Base-by-base conservation (phyloP, 2,113 vertebrate species). In the Arvicanthis niloticus region DNA sequence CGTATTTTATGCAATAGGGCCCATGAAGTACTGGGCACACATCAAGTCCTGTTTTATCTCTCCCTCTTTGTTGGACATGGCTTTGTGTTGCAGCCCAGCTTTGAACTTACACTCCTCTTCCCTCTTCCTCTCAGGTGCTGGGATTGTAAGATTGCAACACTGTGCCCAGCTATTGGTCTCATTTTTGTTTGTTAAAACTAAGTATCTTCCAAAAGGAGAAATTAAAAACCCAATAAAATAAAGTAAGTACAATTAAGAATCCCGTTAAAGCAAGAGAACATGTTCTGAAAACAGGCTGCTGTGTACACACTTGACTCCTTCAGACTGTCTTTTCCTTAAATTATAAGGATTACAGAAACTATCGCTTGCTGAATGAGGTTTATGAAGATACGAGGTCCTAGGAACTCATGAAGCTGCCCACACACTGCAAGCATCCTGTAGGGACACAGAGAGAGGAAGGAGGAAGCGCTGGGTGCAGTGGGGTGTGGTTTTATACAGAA, bases 261-360 rank as follows among this genome's bases (percentile, higher is more conserved):
- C 22, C 8, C 80, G 37, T 80, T 87, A 93, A 90, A 88, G 48
- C 34, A 68, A 0, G 56, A 85, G 9, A 78, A 15, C 7, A 62
- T 81, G 70, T 86, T 96, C 68, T 88, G 15, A 85, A 70, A 86
- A 87, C 37, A 45, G 15, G 89, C 31, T 96, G n/a, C 13, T 56
- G 77, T 51, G 4, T 19, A 77, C 34, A 67, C 89, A 48, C 67
- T 81, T 24, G 34, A 13, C 88, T 65, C 48, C 67, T 9, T 91
- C 10, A 84, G 31, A 42, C 19, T 34, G 24, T 34, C 96, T 89
- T 89, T 37, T n/a, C 73, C 51, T 94, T 56, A 73, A 60, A 51
- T 78, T 42, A 91, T 88, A 37, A 86, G 65, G 37, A 31, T 84
- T 3, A 26, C 15, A 10, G 81, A 84, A 84, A 4, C 42, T 34